These are phyloP conservation scores for Pygocentrus nattereri DNA, from an alignment of 2,797 vertebrate genomes.

Conservation along the genomic window DNA sequence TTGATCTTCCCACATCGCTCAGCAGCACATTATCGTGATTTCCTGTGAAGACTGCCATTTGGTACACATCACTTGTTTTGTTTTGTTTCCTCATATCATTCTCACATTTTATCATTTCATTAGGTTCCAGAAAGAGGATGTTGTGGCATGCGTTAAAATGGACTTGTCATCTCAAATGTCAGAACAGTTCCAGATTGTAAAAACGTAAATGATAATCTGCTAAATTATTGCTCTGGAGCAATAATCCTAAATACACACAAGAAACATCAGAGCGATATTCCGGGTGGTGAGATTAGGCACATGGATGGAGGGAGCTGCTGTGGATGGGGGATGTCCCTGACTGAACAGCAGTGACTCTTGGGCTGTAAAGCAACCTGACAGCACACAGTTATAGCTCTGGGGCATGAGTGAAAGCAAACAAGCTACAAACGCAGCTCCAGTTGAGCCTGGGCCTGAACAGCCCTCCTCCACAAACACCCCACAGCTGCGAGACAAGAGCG, in stretches of 20 bases:
- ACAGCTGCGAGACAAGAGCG: conserved; percentile 26
- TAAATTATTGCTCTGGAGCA: conserved; percentile 1
- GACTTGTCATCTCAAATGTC: not conserved
- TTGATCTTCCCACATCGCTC: conserved; percentile 7
- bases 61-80: not conserved
- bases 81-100: not conserved
- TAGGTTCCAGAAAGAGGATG: not conserved
- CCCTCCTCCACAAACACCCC: conserved; percentile 20
- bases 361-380: conserved; percentile 51
- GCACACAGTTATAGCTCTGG: conserved; percentile 45
- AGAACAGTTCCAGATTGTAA: not conserved
- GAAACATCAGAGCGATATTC: not conserved
- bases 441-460: conserved; percentile 23
- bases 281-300: conserved; percentile 9
- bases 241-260: conserved; percentile 2
- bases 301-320: conserved; percentile 13
- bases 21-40: conserved; percentile 1
- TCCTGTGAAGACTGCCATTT: not conserved
- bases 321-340: conserved; percentile 45
- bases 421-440: conserved; percentile 40
- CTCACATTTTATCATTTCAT: not conserved
- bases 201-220: conserved; percentile 6
- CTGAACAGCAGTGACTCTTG: conserved; percentile 48
- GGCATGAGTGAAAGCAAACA: conserved; percentile 42
- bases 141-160: not conserved